These are phyloP conservation scores for Aphyosemion australe DNA, from an alignment of 2,113 vertebrate genomes.

Conservation along the genomic window DNA sequence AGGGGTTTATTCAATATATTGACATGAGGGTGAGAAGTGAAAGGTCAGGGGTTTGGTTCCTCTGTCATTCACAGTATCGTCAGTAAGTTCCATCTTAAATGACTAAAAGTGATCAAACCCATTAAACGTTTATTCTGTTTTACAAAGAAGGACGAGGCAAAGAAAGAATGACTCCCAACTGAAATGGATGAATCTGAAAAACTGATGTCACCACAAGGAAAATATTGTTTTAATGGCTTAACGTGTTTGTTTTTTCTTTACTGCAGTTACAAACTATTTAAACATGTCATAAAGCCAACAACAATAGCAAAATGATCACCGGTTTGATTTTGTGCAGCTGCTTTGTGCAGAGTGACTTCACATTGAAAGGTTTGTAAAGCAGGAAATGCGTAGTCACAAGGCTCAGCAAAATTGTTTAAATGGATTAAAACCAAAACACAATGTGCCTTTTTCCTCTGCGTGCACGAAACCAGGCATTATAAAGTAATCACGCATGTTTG, in stretches of 20 bases:
- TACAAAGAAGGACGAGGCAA: not conserved
- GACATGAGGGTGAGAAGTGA: no score
- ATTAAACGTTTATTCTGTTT: not conserved
- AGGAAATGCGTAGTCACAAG: conserved; percentile 22
- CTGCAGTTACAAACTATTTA: not conserved
- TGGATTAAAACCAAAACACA: conserved; percentile 13
- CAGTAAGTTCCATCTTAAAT: no score
- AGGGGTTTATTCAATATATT: no score
- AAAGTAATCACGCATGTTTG: not conserved
- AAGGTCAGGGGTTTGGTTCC: no score
- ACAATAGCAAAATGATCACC: not conserved
- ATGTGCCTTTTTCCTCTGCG: not conserved
- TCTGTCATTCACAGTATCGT: no score
- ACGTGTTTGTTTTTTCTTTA: not conserved
- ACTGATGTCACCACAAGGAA: no score
- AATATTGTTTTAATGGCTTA: no score
- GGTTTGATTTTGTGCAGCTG: conserved; percentile 6
- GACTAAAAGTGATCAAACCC: not conserved
- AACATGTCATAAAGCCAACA: not conserved
- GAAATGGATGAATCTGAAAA: no score
- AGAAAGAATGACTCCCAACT: not conserved
- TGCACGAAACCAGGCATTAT: not conserved
- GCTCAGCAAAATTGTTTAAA: conserved; percentile 16
- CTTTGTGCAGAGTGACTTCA: no score
- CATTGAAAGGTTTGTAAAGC: conserved; percentile 1